Conservation (phyloP, 1,140 invertebrate genomes). For the Saxidomus purpurata region DNA sequence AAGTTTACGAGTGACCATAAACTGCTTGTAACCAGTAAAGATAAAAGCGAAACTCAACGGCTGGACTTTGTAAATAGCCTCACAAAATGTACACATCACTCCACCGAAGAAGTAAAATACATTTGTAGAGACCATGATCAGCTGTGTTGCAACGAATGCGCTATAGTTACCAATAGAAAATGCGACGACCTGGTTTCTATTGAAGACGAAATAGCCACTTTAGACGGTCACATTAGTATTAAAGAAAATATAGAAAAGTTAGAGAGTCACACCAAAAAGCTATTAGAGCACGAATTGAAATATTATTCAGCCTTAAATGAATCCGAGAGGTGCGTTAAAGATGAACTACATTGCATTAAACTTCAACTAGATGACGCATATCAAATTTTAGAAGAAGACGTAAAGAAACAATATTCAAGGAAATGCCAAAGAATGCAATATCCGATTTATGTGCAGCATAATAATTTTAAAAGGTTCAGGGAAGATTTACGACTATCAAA, state of each 20-base stretch:
- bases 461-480: too few species aligned
- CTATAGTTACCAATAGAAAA: not conserved
- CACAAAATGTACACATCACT: not conserved
- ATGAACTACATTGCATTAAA: not conserved
- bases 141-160: constrained; percentile 29
- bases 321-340: not conserved
- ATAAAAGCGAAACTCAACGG: not conserved
- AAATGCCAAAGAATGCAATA: not conserved
- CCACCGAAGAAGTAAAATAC: not conserved
- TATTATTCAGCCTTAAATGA: not conserved
- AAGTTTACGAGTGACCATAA: not conserved
- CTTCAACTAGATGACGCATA: not conserved
- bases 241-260: not conserved
- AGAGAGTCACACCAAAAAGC: not conserved
- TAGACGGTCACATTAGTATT: not conserved
- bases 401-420: not conserved
- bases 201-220: not conserved
- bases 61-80: not conserved
- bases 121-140: constrained; percentile 25
- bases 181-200: not conserved
- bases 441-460: not conserved
- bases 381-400: not conserved
- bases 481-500: not conserved
- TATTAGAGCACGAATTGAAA: not conserved
- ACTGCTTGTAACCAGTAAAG: not conserved